phyloP scores from a whole-genome alignment of 2,888 invertebrate species.

The Sphecodes monilicornis region DNA sequence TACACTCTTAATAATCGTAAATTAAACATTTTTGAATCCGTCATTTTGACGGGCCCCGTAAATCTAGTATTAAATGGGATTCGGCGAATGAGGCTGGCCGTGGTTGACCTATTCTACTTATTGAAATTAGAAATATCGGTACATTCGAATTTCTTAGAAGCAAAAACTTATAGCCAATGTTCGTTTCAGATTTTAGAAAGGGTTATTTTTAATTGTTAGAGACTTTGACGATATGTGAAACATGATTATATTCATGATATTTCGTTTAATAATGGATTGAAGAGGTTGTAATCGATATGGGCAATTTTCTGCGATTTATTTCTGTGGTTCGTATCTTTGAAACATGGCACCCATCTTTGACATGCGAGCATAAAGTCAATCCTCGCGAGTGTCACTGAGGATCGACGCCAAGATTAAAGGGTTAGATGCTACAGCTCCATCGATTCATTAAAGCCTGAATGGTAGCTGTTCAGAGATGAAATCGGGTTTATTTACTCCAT shows the following conservation, averaged over 20 bases:
- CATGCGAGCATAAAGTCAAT: not conserved
- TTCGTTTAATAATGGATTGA: not conserved
- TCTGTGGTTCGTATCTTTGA: not conserved
- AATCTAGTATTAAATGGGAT: too few relatives aligned
- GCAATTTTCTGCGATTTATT: too few relatives aligned
- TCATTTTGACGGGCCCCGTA: too few relatives aligned
- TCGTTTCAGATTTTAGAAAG: not conserved
- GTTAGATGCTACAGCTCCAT: slow-evolving; percentile 3
- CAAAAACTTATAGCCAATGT: not conserved
- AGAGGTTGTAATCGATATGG: too few relatives aligned
- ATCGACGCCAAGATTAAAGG: slow-evolving; percentile 22
- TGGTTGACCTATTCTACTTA: not conserved
- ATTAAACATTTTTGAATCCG: too few relatives aligned
- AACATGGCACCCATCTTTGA: not conserved
- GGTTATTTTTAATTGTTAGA: too few relatives aligned
- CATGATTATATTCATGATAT: too few relatives aligned
- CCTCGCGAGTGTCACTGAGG: slow-evolving; percentile 7
- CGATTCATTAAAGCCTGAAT: slow-evolving; percentile 39
- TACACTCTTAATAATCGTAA: too few relatives aligned
- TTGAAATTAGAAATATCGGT: not conserved
- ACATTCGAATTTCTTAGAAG: not conserved
- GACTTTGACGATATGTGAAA: too few relatives aligned
- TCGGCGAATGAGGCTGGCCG: not conserved
- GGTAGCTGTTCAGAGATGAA: not conserved
- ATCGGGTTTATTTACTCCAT: slow-evolving; percentile 45